phyloP scores from a whole-genome alignment of 2,888 invertebrate species.

The Tetranychus piercei region DNA sequence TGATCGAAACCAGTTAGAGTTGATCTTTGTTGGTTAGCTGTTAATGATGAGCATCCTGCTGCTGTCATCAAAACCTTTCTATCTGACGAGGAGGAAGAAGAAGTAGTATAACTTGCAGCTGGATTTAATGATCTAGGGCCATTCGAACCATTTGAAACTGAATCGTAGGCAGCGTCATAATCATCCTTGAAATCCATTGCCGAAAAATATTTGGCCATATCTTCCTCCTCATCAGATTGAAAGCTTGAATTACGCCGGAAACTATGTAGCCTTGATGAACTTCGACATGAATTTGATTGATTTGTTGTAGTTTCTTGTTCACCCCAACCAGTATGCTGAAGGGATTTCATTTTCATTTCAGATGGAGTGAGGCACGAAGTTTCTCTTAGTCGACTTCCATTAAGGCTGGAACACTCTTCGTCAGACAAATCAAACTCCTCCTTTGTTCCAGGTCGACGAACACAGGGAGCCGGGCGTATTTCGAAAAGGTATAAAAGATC shows the following conservation, averaged over 20 bases:
- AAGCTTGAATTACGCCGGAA: constrained; percentile 10
- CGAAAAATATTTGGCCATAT: constrained; percentile 24
- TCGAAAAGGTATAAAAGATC: constrained; percentile 84
- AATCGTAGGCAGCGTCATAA: constrained; percentile 9
- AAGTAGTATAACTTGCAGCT: not conserved
- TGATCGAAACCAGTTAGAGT: too few relatives aligned
- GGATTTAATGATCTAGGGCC: constrained; percentile 2
- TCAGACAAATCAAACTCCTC: constrained; percentile 21
- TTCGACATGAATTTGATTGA: too few relatives aligned
- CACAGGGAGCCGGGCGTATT: constrained; percentile 68
- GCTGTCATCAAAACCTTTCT: too few relatives aligned
- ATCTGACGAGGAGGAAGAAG: too few relatives aligned
- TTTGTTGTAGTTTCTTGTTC: too few relatives aligned
- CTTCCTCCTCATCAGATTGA: constrained; percentile 24
- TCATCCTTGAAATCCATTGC: constrained; percentile 14
- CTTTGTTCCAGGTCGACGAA: constrained; percentile 48
- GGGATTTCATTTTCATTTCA: too few relatives aligned
- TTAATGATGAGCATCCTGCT: too few relatives aligned
- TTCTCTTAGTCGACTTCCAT: not conserved
- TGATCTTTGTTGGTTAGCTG: too few relatives aligned
- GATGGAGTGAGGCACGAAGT: too few relatives aligned
- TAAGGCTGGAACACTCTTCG: constrained; percentile 10
- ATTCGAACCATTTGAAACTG: not conserved
- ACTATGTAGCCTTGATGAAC: too few relatives aligned
- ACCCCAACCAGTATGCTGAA: too few relatives aligned